Percentiles rank a stretch among this genome's conserved stretches.
These are phyloP conservation scores for Stenopsyche tienmushanensis DNA, from an alignment of 1,140 invertebrate species.

Conservation along the genomic window DNA sequence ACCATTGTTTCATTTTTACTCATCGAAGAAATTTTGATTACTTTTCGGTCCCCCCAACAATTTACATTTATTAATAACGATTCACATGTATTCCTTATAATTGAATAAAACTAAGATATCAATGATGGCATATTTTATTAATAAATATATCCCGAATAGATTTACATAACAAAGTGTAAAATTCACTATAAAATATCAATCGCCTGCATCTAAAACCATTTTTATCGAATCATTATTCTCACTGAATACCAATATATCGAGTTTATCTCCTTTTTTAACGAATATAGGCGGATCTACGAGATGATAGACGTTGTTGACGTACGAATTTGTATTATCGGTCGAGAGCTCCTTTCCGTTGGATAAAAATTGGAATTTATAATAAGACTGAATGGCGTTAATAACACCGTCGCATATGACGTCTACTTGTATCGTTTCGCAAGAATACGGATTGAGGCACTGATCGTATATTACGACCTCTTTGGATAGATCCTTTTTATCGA, in stretches of 20 bases:
- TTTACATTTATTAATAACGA: no score
- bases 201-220: neutral
- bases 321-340: neutral
- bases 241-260: slow-evolving; percentile 10
- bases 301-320: slow-evolving; percentile 13
- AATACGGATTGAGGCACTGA: neutral
- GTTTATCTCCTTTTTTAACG: slow-evolving; percentile 2
- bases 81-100: no score
- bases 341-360: neutral
- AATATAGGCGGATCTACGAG: slow-evolving; percentile 9
- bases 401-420: neutral
- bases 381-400: slow-evolving; percentile 7
- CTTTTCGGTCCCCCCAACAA: no score
- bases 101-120: no score
- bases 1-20: no score
- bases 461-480: neutral
- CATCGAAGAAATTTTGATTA: no score
- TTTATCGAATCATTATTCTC: slow-evolving; percentile 1
- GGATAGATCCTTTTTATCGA: slow-evolving; percentile 4
- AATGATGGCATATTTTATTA: no score
- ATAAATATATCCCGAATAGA: no score
- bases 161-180: no score
- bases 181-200: neutral
- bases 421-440: neutral
- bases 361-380: neutral